Evolutionary conservation across 2,888 invertebrate species (phyloP).

Genomic region (Cephus spinipes): DNA sequence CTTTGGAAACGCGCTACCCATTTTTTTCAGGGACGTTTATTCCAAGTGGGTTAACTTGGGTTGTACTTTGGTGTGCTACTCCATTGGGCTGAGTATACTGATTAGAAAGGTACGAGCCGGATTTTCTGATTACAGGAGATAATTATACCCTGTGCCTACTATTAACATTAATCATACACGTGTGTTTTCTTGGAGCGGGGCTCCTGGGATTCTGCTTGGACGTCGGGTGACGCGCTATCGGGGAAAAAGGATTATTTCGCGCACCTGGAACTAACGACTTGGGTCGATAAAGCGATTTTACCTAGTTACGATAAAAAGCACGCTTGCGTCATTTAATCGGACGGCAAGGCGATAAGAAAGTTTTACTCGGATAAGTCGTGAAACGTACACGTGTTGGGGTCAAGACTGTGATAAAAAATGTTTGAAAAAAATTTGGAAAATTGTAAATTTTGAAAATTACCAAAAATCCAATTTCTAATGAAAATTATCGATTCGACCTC

Average conservation of each 20-base stretch:
- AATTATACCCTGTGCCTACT: conserved; percentile 41
- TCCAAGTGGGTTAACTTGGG: background rate
- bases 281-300: background rate
- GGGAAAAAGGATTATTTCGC: background rate
- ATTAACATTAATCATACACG: conserved; percentile 43
- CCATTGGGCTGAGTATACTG: conserved; percentile 7
- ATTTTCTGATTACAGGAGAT: conserved; percentile 40
- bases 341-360: background rate
- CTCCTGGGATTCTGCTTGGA: background rate
- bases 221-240: background rate
- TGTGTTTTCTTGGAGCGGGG: conserved; percentile 14
- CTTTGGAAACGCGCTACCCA: background rate
- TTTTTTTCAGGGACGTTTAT: background rate
- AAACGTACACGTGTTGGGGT: background rate
- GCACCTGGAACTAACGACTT: background rate
- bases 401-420: background rate
- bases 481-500: background rate
- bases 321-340: background rate
- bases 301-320: background rate
- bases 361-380: background rate
- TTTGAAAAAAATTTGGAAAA: background rate
- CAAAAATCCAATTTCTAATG: too few species aligned
- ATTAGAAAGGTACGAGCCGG: conserved; percentile 42
- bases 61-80: background rate
- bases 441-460: too few species aligned